Evolutionary conservation across 2,888 invertebrate species (phyloP).

Genomic region (Pocota personata): DNA sequence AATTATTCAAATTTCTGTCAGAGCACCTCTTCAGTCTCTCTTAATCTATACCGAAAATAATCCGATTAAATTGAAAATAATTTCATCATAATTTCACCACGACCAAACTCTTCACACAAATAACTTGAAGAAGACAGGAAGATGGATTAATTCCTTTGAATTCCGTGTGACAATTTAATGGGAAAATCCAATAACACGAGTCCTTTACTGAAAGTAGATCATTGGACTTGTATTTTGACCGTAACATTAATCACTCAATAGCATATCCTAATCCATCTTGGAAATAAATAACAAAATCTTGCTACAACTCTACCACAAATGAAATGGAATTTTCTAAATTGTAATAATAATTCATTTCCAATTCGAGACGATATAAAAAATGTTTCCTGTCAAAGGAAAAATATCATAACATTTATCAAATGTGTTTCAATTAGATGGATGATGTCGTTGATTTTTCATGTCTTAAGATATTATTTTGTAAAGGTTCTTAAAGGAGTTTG

Average conservation of each 20-base stretch:
- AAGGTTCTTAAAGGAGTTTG: neutral
- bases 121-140: neutral
- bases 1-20: constrained; percentile 20
- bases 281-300: neutral
- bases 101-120: neutral
- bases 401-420: neutral
- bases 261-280: constrained; percentile 1
- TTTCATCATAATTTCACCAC: neutral
- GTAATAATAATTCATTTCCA: neutral
- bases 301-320: neutral
- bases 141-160: constrained; percentile 9
- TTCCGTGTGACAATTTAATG: constrained; percentile 25
- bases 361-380: constrained; percentile 6
- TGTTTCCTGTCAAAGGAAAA: neutral
- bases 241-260: constrained; percentile 28
- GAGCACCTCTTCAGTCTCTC: neutral
- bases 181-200: constrained; percentile 7
- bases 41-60: neutral
- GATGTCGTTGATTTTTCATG: neutral
- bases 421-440: constrained; percentile 6
- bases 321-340: neutral
- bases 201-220: neutral
- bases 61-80: constrained; percentile 15
- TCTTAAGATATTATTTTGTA: neutral
- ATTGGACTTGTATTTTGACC: neutral